Percentiles rank a stretch among this genome's conserved stretches.
These are phyloP conservation scores for Caranx ignobilis DNA, from an alignment of 2,113 vertebrate genomes.

Conservation along the genomic window DNA sequence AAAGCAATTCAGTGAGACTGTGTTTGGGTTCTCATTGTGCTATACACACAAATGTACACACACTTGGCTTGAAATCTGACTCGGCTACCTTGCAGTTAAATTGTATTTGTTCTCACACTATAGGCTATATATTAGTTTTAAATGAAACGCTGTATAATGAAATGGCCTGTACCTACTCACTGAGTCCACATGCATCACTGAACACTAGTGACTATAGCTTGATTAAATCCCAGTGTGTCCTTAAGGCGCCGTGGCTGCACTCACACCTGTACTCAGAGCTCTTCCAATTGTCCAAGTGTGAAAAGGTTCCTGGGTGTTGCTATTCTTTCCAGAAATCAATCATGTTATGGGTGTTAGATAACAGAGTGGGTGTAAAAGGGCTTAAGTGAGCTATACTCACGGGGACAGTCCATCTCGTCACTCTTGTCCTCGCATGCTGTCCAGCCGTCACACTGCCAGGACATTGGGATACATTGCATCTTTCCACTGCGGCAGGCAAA, in stretches of 20 bases:
- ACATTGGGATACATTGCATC: slow-evolving; percentile 96
- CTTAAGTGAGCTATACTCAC: slow-evolving; percentile 78
- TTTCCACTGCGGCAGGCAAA: slow-evolving; percentile 95
- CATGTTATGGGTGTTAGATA: slow-evolving; percentile 34
- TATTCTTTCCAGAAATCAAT: slow-evolving; percentile 31
- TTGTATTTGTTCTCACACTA: neutral
- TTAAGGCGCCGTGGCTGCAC: neutral
- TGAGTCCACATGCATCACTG: neutral
- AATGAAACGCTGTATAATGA: too few relatives aligned
- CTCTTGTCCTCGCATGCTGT: slow-evolving; percentile 95
- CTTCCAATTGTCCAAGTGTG: neutral
- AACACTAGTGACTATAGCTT: neutral
- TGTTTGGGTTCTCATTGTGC: neutral
- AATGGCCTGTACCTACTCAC: too few relatives aligned
- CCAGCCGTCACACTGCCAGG: slow-evolving; percentile 97
- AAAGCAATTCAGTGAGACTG: slow-evolving; percentile 10
- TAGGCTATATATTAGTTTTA: neutral
- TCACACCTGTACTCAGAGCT: slow-evolving; percentile 16
- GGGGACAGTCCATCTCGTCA: slow-evolving; percentile 94
- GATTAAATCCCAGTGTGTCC: slow-evolving; percentile 3
- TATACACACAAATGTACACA: neutral
- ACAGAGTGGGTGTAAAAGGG: slow-evolving; percentile 24
- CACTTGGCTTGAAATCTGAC: neutral
- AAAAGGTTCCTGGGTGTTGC: slow-evolving; percentile 17
- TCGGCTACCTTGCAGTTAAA: neutral